phyloP scores from a whole-genome alignment of 2,113 vertebrate genomes.

The Tursiops truncatus region DNA sequence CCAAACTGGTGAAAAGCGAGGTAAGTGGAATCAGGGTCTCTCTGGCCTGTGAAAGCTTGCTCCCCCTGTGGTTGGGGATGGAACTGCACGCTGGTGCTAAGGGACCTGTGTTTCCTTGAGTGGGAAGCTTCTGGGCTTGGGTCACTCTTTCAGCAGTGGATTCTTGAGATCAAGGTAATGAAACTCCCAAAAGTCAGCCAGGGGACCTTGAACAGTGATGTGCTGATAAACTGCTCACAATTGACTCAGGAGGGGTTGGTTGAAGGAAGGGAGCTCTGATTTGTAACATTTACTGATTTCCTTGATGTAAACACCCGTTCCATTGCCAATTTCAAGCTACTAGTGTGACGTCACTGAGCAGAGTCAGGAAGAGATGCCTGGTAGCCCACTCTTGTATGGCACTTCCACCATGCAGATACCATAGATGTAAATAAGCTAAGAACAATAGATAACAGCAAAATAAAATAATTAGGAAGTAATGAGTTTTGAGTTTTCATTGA shows the following conservation, averaged over 20 bases:
- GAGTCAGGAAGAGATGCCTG: neutral
- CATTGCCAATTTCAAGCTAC: neutral
- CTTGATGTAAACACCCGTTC: neutral
- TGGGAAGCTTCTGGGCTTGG: neutral
- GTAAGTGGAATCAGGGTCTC: slow-evolving; percentile 43
- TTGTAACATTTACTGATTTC: neutral
- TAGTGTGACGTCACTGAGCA: neutral
- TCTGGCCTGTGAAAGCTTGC: neutral
- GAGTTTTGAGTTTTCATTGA: neutral
- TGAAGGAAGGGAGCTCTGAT: neutral
- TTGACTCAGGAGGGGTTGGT: neutral
- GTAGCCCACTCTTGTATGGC: fast-evolving
- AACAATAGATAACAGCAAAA: neutral
- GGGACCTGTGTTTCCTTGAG: neutral
- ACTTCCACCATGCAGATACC: neutral
- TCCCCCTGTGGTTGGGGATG: neutral
- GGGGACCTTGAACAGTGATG: neutral
- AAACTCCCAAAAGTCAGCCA: neutral
- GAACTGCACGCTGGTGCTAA: neutral
- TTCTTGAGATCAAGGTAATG: neutral
- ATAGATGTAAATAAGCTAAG: neutral
- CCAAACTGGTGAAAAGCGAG: slow-evolving; percentile 61
- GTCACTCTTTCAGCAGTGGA: neutral
- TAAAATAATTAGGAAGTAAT: neutral
- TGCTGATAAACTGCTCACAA: neutral